phyloP scores from a whole-genome alignment of 2,797 vertebrate species.

The Bucorvus abyssinicus region DNA sequence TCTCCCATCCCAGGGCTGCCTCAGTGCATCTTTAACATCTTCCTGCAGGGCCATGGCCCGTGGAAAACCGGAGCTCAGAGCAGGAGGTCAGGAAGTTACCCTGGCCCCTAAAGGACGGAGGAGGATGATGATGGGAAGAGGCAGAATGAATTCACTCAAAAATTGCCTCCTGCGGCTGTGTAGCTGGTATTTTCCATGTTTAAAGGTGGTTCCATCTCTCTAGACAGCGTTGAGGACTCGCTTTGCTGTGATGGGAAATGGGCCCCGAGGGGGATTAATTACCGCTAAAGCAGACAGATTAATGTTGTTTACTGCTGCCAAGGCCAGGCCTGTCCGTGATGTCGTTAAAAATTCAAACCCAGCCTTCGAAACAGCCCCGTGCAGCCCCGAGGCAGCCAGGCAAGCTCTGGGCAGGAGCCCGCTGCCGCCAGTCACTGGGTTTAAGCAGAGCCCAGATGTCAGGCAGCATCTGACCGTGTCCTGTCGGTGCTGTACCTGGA shows the following conservation, averaged over 20 bases:
- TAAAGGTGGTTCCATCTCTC: neutral
- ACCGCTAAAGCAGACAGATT: neutral
- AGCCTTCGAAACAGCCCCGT: no score
- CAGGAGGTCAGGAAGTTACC: neutral
- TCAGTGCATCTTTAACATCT: neutral
- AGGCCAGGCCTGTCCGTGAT: neutral
- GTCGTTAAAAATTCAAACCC: no score
- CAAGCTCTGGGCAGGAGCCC: neutral
- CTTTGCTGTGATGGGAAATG: neutral
- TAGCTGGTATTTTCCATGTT: neutral
- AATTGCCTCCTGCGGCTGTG: neutral
- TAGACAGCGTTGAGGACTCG: neutral
- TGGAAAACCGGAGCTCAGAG: neutral
- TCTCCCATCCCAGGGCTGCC: neutral
- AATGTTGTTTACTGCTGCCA: neutral
- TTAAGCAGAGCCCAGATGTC: neutral
- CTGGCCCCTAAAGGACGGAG: neutral
- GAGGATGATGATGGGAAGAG: neutral
- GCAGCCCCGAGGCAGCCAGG: no score
- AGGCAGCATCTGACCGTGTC: neutral
- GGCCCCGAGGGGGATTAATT: neutral
- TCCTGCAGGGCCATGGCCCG: accelerated
- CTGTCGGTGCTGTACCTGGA: neutral
- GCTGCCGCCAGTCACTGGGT: neutral
- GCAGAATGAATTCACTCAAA: neutral